Evolutionary conservation across 1,140 invertebrate species (phyloP).

Genomic region (Monochamus saltuarius): DNA sequence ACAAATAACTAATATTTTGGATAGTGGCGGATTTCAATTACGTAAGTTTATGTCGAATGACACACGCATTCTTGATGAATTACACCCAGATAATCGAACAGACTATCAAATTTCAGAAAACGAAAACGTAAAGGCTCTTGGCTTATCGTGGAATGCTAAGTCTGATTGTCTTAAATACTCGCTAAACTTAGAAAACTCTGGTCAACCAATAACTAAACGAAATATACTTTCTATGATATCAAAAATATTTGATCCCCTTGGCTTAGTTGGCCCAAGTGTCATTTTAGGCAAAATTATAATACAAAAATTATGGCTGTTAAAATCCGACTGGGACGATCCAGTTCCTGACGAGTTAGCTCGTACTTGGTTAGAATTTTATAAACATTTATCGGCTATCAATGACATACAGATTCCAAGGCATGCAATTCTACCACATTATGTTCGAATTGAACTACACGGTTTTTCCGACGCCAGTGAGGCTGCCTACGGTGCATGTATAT

Average conservation of each 20-base stretch:
- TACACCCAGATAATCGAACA: too few species aligned
- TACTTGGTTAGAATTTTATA: slow-evolving; percentile 20
- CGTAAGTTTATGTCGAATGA: too few species aligned
- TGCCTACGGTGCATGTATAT: slow-evolving; percentile 44
- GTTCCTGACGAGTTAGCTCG: slow-evolving; percentile 10
- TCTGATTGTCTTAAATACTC: slow-evolving; percentile 8
- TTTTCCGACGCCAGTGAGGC: slow-evolving; percentile 46
- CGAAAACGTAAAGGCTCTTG: slow-evolving; percentile 13
- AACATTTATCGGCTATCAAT: slow-evolving; percentile 12
- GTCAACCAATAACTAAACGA: slow-evolving; percentile 24
- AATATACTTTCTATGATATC: slow-evolving; percentile 26
- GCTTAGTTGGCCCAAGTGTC: slow-evolving; percentile 50
- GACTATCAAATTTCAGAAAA: too few species aligned
- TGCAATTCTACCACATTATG: slow-evolving; percentile 2
- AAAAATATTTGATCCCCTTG: slow-evolving; percentile 50
- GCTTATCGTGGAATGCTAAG: slow-evolving; percentile 12
- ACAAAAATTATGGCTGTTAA: slow-evolving; percentile 50
- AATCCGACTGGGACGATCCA: slow-evolving; percentile 26
- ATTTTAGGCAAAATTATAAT: slow-evolving; percentile 53
- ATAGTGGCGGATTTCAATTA: too few species aligned
- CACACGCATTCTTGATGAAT: too few species aligned
- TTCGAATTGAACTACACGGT: slow-evolving; percentile 30
- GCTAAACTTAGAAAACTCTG: background rate
- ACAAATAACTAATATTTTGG: too few species aligned
- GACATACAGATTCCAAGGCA: slow-evolving; percentile 10